phyloP scores from a whole-genome alignment of 2,797 vertebrate genomes.

The Crocidura indochinensis region DNA sequence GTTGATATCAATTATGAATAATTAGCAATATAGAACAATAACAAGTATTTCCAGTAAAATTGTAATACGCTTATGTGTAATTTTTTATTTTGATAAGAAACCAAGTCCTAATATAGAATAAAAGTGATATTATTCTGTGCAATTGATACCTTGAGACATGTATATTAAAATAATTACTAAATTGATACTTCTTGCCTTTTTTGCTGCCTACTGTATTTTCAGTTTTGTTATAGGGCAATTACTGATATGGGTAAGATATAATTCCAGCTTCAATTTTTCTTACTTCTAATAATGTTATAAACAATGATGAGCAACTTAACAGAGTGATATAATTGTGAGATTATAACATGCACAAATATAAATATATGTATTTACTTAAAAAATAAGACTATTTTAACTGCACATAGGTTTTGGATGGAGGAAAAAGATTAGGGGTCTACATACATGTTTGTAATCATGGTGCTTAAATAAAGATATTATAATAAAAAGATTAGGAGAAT shows the following conservation, averaged over 20 bases:
- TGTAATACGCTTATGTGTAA: background rate
- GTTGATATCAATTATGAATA: background rate
- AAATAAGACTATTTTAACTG: background rate
- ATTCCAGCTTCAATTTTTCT: conserved; percentile 9
- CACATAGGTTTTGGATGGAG: background rate
- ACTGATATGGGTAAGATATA: background rate
- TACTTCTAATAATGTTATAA: background rate
- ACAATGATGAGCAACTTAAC: background rate
- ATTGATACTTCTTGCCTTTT: background rate
- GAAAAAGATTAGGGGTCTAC: background rate
- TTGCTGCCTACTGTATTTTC: background rate
- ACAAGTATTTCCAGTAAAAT: background rate
- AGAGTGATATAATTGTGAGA: background rate
- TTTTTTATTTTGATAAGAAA: conserved; percentile 28
- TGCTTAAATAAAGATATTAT: no score
- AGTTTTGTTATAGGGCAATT: background rate
- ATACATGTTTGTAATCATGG: no score
- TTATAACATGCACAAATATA: background rate
- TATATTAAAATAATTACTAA: background rate
- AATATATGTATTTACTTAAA: no score
- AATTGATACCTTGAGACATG: background rate
- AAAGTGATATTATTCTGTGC: background rate
- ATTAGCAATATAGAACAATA: conserved; percentile 11
- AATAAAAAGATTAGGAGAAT: background rate
- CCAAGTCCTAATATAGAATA: background rate